Evolutionary conservation across 2,797 vertebrate species (phyloP).

Genomic region (Sebastes paucispinis): DNA sequence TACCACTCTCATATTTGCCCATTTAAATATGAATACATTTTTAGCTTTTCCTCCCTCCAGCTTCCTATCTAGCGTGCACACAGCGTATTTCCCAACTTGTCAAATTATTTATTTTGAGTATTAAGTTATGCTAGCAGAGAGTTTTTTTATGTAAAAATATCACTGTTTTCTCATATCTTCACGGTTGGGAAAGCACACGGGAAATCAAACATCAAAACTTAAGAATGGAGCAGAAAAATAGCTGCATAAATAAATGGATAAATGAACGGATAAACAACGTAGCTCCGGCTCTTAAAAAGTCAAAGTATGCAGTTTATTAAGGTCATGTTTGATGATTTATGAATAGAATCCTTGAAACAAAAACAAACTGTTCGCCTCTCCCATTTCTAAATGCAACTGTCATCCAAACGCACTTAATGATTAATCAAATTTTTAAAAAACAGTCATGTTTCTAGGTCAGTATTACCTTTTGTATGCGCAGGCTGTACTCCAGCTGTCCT

Average conservation of each 20-base stretch:
- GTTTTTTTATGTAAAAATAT: neutral
- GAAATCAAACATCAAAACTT: slow-evolving; percentile 1
- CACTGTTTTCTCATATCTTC: neutral
- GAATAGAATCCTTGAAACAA: neutral
- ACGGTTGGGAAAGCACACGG: neutral
- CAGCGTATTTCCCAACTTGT: neutral
- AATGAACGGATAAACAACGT: slow-evolving; percentile 1
- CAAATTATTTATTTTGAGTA: neutral
- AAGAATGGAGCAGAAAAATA: neutral
- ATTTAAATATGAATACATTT: neutral
- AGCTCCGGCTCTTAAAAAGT: neutral
- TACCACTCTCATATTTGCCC: neutral
- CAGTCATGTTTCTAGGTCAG: neutral
- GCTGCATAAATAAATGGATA: slow-evolving; percentile 20
- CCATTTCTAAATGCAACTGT: neutral
- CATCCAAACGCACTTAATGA: neutral
- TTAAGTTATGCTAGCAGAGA: neutral
- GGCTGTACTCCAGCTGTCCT: slow-evolving; percentile 96
- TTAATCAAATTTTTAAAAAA: neutral
- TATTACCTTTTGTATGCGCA: slow-evolving; percentile 94
- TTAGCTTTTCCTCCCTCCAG: neutral
- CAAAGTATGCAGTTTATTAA: slow-evolving; percentile 5
- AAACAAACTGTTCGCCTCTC: neutral
- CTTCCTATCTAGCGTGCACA: neutral
- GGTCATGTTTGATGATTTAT: neutral